A percentile compares a stretch with the other conserved stretches of the same genome.
phyloP scores from a whole-genome alignment of 2,888 invertebrate genomes.

The Eupeodes luniger region DNA sequence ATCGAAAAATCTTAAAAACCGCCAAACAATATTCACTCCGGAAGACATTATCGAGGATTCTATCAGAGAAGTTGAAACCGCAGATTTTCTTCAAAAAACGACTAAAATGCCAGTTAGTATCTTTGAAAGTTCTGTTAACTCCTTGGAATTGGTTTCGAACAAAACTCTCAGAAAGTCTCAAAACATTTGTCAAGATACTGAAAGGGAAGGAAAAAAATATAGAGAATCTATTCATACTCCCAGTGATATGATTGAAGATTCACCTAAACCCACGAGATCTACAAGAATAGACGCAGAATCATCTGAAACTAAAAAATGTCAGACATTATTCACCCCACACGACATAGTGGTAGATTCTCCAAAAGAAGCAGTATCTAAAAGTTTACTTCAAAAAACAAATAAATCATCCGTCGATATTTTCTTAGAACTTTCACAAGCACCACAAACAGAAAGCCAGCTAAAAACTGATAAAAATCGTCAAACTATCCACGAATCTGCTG shows the following conservation, averaged over 20 bases:
- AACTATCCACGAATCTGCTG: not conserved
- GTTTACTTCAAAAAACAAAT: not conserved
- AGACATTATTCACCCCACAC: not conserved
- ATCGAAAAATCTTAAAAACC: not conserved
- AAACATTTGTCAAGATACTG: not conserved
- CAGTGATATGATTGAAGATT: slow-evolving; percentile 46
- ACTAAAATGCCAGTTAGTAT: not conserved
- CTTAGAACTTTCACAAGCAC: not conserved
- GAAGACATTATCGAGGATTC: not conserved
- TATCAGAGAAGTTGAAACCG: not conserved
- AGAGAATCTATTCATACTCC: slow-evolving; percentile 42
- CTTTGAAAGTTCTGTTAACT: not conserved
- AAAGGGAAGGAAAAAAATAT: not conserved
- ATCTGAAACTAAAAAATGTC: not conserved
- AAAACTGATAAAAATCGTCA: not conserved
- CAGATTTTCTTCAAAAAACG: not conserved
- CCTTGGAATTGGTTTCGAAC: not conserved
- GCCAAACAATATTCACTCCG: not conserved
- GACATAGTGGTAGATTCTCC: slow-evolving; percentile 9
- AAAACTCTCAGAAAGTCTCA: not conserved
- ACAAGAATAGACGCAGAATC: not conserved
- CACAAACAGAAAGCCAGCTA: not conserved
- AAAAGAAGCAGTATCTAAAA: not conserved
- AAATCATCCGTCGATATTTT: not conserved
- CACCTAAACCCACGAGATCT: not conserved